phyloP scores from a whole-genome alignment of 2,113 vertebrate species.

The Gnathonemus echidnorhynchus region DNA sequence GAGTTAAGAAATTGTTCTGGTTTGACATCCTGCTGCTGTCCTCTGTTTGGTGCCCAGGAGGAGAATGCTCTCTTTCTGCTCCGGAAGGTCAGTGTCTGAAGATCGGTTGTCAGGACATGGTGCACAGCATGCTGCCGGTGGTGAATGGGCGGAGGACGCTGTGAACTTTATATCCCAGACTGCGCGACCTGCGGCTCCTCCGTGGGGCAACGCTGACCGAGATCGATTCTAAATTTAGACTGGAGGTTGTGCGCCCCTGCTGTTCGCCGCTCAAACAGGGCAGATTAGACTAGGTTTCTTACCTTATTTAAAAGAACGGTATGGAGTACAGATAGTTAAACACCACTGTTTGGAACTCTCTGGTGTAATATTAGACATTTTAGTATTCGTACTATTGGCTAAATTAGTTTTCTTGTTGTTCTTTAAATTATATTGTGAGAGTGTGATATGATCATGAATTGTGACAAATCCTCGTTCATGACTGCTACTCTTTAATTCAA shows the following conservation, averaged over 20 bases:
- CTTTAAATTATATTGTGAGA: background rate
- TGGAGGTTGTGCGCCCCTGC: background rate
- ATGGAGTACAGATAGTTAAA: background rate
- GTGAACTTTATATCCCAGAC: background rate
- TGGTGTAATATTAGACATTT: background rate
- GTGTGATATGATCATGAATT: background rate
- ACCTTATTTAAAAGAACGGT: background rate
- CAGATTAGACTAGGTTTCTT: background rate
- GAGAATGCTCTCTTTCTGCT: slow-evolving; percentile 26
- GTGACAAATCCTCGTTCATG: background rate
- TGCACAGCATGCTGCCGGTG: slow-evolving; percentile 43
- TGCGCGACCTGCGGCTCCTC: background rate
- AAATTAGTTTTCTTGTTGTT: background rate
- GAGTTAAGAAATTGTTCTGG: slow-evolving; percentile 56
- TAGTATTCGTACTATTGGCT: background rate
- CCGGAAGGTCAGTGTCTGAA: slow-evolving; percentile 23
- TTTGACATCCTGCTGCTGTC: slow-evolving; percentile 25
- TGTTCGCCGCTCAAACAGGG: background rate
- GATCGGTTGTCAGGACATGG: slow-evolving; percentile 33
- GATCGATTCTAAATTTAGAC: slow-evolving; percentile 4
- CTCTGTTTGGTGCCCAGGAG: background rate
- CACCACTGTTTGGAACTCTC: background rate
- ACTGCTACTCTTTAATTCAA: background rate
- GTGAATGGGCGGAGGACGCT: slow-evolving; percentile 18
- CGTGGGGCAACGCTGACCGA: background rate